Conservation (phyloP, 2,888 invertebrate genomes). For the Neoaliturus tenellus region DNA sequence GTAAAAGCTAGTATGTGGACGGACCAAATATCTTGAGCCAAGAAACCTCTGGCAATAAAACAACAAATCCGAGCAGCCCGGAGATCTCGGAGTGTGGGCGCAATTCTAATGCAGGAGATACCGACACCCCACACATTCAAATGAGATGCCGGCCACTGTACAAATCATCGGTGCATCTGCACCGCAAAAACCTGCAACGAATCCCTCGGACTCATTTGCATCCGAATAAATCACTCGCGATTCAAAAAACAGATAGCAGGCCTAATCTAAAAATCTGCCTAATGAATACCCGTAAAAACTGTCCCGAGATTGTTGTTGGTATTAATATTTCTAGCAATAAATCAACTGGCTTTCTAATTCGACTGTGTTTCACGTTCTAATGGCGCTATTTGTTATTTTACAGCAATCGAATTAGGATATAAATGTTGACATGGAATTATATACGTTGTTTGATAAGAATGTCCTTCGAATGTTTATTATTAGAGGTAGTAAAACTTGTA, state of each 20-base stretch:
- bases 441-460: conserved; percentile 28
- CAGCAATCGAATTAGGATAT: conserved; percentile 38
- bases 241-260: not conserved
- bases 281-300: conserved; percentile 25
- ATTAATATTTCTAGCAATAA: conserved; percentile 30
- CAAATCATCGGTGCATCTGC: conserved; percentile 35
- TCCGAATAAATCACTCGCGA: conserved; percentile 30
- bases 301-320: conserved; percentile 25
- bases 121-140: conserved; percentile 23
- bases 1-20: not conserved
- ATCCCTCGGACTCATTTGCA: conserved; percentile 3
- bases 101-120: conserved; percentile 19
- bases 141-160: conserved; percentile 1
- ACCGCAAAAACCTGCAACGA: conserved; percentile 31
- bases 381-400: conserved; percentile 12
- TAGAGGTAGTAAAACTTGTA: conserved; percentile 24
- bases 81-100: not conserved
- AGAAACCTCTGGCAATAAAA: conserved; percentile 8
- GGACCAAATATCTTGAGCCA: not conserved
- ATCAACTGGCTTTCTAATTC: not conserved
- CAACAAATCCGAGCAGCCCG: not conserved
- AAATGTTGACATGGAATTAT: conserved; percentile 34
- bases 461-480: conserved; percentile 5
- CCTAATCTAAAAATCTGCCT: conserved; percentile 19
- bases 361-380: conserved; percentile 8